Evolutionary conservation across 2,797 vertebrate species (phyloP).

Genomic region (Pseudochirops cupreus): DNA sequence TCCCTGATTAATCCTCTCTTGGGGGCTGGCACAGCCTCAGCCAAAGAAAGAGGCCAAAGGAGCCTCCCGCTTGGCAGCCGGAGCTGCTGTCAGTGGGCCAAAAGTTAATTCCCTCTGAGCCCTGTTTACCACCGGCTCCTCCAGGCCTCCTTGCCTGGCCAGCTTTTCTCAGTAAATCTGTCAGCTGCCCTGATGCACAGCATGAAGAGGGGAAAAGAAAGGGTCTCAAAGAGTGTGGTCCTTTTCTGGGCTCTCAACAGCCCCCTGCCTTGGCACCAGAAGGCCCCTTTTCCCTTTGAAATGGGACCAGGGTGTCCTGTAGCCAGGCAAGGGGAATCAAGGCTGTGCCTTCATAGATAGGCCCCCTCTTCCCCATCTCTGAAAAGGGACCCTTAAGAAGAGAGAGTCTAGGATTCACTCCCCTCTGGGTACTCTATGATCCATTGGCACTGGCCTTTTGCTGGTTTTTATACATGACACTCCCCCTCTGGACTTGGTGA

Average conservation of each 20-base stretch:
- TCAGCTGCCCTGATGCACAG: constrained; percentile 81
- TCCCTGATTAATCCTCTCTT: constrained; percentile 94
- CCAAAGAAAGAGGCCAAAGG: constrained; percentile 96
- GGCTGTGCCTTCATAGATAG: constrained; percentile 27
- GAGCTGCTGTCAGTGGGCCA: constrained; percentile 93
- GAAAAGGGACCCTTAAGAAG: not conserved
- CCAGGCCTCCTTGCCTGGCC: constrained; percentile 83
- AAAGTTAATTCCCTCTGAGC: constrained; percentile 93
- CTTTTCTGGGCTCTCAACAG: not conserved
- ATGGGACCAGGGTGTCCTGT: constrained; percentile 75
- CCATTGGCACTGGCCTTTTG: not conserved
- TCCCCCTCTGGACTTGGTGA: not conserved
- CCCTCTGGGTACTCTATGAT: not conserved
- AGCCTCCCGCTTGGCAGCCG: constrained; percentile 93
- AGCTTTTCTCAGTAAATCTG: constrained; percentile 87
- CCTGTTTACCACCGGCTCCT: constrained; percentile 88
- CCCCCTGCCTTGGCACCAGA: constrained; percentile 69
- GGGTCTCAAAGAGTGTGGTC: not conserved
- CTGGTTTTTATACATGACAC: not conserved
- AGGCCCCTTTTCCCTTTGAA: constrained; percentile 64
- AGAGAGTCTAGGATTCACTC: not conserved
- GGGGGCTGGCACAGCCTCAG: constrained; percentile 94
- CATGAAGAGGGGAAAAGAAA: not conserved
- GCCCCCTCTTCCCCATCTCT: not conserved
- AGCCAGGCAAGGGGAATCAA: constrained; percentile 58